Evolutionary conservation across 2,888 invertebrate genomes (phyloP), one percentile per base, ranked within the genome.

Genomic region (Mesoligia furuncula): DNA sequence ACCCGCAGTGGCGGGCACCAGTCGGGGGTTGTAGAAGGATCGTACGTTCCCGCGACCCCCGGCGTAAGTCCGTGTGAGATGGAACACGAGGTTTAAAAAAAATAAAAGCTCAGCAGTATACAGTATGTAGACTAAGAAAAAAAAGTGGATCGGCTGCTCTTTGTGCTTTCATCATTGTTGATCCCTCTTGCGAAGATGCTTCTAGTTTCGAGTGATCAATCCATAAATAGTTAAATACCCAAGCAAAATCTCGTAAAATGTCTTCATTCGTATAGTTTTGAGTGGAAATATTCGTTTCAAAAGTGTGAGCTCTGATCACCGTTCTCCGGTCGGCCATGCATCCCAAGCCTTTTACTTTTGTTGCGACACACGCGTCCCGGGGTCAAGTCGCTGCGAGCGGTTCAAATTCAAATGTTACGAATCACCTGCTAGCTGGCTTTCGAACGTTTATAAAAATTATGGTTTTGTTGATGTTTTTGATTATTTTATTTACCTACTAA

Each of bases 321-420:
- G 81, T 84, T 89, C 86, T 83, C 87, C 81, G 83, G 79, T 82
- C 88, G 90, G 90, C 91, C 90, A 92, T 93, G 91, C 90, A 90
- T 91, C 90, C 86, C 82, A 88, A 88, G 90, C 93, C 94, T 93
- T 92, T 93, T 93, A 93, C 87, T 91, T 91, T 89, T 90, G 90
- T 91, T 85, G 89, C 92, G 89, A 91, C 91, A 87, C 85, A 84
- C 88, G 81, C 85, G 74, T 80, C 85, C 85, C 92, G 93, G 93
- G 94, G 94, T 94, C 94, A 93, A 89, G 81, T 88, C 88, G 87
- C 88, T 90, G 90, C 87, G 90, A 93, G 89, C 90, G 91, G 89
- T 91, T 91, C 90, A 91, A 91, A 87, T 88, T 79, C 77, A 88
- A 89, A 90, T 90, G 86, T 83, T 84, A 85, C 84, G 73, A 85